Conservation (phyloP, 1,140 invertebrate genomes). For the Trachelipus rathkii region DNA sequence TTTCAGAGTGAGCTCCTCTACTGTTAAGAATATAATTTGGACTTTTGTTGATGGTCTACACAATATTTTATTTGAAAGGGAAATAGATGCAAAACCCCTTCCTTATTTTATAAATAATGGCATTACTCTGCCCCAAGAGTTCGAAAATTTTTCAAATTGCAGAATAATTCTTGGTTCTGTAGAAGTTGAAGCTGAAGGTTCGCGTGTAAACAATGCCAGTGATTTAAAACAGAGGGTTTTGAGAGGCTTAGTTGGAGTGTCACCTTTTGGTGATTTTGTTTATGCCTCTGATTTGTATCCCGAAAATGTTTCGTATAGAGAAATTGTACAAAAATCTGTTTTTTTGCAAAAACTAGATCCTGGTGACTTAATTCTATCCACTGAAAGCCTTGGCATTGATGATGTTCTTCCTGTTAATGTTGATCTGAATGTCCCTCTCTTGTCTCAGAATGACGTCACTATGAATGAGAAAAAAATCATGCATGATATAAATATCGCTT, state of each 20-base stretch:
- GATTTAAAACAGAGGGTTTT: not conserved
- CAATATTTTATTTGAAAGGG: not conserved
- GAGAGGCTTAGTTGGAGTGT: not conserved
- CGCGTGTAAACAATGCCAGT: not conserved
- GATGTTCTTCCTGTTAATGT: not conserved
- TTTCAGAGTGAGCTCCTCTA: not conserved
- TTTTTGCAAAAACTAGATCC: not conserved
- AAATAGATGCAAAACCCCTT: not conserved
- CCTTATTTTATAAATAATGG: not conserved
- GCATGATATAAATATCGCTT: not conserved
- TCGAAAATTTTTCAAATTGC: not conserved
- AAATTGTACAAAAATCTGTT: not conserved
- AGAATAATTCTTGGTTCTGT: not conserved
- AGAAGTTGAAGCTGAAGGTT: not conserved
- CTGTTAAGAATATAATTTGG: conserved; percentile 5
- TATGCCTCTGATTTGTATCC: not conserved
- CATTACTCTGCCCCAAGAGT: not conserved
- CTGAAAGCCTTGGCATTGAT: not conserved
- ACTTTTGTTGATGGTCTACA: conserved; percentile 1
- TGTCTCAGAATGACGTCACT: not conserved
- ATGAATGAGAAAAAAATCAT: not conserved
- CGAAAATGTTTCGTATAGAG: not conserved
- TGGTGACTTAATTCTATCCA: not conserved
- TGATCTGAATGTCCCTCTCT: not conserved
- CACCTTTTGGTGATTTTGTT: not conserved